A percentile compares a stretch with the other conserved stretches of the same genome.
Evolutionary conservation across 2,888 invertebrate genomes (phyloP).

Genomic region (Listrodromus nycthemerus): DNA sequence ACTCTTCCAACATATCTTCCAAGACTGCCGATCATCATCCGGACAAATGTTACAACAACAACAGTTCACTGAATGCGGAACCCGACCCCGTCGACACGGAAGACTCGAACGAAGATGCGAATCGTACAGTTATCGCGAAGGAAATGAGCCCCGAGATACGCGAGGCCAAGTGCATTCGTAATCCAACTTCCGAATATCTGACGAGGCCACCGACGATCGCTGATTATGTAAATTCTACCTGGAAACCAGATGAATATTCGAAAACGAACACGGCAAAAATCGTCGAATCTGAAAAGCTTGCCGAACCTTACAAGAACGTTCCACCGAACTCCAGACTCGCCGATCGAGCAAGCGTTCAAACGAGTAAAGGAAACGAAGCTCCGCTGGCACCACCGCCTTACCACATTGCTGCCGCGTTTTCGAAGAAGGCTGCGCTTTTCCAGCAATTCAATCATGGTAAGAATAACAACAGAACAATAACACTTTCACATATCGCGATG

Average conservation of each 20-base stretch:
- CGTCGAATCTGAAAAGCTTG: conserved; percentile 80
- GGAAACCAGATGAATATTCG: conserved; percentile 82
- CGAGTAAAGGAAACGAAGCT: conserved; percentile 75
- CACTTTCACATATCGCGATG: no score
- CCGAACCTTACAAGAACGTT: conserved; percentile 76
- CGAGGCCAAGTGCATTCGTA: conserved; percentile 82
- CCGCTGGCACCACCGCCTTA: conserved; percentile 90
- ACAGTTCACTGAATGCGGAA: conserved; percentile 70
- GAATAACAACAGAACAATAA: neutral
- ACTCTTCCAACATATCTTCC: conserved; percentile 66
- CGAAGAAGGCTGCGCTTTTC: conserved; percentile 88
- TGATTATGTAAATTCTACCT: conserved; percentile 81
- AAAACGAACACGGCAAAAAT: conserved; percentile 81
- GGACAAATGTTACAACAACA: conserved; percentile 73
- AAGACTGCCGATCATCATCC: conserved; percentile 71
- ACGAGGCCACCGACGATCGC: conserved; percentile 80
- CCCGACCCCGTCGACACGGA: conserved; percentile 73
- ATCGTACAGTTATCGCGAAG: conserved; percentile 79
- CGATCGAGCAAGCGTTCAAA: conserved; percentile 76
- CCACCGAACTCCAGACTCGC: conserved; percentile 80
- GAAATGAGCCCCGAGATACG: conserved; percentile 82
- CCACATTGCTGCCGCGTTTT: conserved; percentile 93
- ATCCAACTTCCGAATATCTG: conserved; percentile 80
- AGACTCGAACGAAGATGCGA: conserved; percentile 76
- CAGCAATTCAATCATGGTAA: conserved; percentile 77